A percentile compares a stretch with the other conserved stretches of the same genome.
phyloP scores from a whole-genome alignment of 2,797 vertebrate genomes.

The Alfaro cultratus region DNA sequence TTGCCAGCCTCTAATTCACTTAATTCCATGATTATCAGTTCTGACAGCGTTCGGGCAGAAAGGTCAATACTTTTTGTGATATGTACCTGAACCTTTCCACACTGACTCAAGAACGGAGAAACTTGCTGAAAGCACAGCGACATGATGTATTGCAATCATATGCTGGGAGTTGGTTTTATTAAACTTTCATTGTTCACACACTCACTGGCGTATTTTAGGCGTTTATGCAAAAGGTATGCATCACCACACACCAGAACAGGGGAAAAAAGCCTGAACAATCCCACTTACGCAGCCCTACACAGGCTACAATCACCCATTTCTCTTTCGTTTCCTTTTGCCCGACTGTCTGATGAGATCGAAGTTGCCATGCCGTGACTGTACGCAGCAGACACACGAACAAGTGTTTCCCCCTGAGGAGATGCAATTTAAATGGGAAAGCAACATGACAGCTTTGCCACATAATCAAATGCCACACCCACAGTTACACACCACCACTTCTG shows the following conservation, averaged over 20 bases:
- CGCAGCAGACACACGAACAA: slow-evolving; percentile 64
- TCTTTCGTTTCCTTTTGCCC: slow-evolving; percentile 40
- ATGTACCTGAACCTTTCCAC: slow-evolving; percentile 67
- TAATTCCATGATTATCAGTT: slow-evolving; percentile 82
- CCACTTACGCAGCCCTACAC: slow-evolving; percentile 28
- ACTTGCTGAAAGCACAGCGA: slow-evolving; percentile 27
- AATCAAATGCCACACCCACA: slow-evolving; percentile 69
- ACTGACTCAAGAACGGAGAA: slow-evolving; percentile 36
- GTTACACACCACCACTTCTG: slow-evolving; percentile 51
- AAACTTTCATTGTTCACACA: slow-evolving; percentile 64
- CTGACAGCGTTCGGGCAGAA: slow-evolving; percentile 69
- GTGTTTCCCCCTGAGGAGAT: slow-evolving; percentile 71
- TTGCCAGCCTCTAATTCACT: slow-evolving; percentile 78
- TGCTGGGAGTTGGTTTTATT: slow-evolving; percentile 56
- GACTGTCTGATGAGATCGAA: slow-evolving; percentile 71
- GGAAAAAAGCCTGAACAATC: slow-evolving; percentile 32
- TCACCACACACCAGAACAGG: slow-evolving; percentile 51
- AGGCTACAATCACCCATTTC: slow-evolving; percentile 37
- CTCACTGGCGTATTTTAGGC: slow-evolving; percentile 48
- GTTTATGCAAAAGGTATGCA: slow-evolving; percentile 55
- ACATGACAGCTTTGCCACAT: slow-evolving; percentile 76
- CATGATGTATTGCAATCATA: slow-evolving; percentile 47
- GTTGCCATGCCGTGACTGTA: slow-evolving; percentile 76
- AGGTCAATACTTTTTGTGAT: slow-evolving; percentile 73
- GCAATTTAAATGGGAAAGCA: slow-evolving; percentile 73